These are phyloP conservation scores for Cecropterus lyciades DNA, from an alignment of 1,140 invertebrate species.

Conservation along the genomic window DNA sequence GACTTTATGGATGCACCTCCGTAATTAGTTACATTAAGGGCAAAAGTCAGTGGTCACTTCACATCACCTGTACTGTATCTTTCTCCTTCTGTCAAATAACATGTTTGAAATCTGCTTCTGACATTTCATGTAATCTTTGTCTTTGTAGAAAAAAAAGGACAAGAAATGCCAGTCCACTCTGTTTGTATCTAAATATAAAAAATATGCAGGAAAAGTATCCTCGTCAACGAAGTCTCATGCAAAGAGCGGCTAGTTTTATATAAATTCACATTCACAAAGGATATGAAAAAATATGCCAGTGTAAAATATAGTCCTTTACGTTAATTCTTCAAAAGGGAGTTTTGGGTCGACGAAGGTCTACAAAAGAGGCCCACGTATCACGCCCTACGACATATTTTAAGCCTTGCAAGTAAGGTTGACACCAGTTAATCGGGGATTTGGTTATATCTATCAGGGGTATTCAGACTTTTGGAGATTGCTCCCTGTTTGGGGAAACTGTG, in stretches of 20 bases:
- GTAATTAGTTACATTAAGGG: too few relatives aligned
- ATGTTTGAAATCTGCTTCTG: too few relatives aligned
- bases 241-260: background rate
- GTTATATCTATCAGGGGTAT: conserved; percentile 19
- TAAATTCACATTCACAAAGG: conserved; percentile 12
- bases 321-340: conserved; percentile 17
- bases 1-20: too few relatives aligned
- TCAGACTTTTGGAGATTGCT: conserved; percentile 7
- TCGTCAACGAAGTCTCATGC: background rate
- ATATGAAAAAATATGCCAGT: conserved; percentile 23
- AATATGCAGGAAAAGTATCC: background rate
- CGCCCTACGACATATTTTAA: conserved; percentile 29
- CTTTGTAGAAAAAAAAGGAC: background rate
- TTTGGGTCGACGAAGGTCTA: conserved; percentile 9
- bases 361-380: conserved; percentile 12
- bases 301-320: conserved; percentile 18
- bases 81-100: too few relatives aligned
- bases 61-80: too few relatives aligned
- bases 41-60: too few relatives aligned
- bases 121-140: too few relatives aligned
- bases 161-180: background rate
- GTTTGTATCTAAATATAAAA: background rate
- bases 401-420: conserved; percentile 22
- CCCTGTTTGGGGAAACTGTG: background rate
- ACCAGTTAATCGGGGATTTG: conserved; percentile 18